Evolutionary conservation across 2,797 vertebrate genomes (phyloP).

Genomic region (Tachyglossus aculeatus): DNA sequence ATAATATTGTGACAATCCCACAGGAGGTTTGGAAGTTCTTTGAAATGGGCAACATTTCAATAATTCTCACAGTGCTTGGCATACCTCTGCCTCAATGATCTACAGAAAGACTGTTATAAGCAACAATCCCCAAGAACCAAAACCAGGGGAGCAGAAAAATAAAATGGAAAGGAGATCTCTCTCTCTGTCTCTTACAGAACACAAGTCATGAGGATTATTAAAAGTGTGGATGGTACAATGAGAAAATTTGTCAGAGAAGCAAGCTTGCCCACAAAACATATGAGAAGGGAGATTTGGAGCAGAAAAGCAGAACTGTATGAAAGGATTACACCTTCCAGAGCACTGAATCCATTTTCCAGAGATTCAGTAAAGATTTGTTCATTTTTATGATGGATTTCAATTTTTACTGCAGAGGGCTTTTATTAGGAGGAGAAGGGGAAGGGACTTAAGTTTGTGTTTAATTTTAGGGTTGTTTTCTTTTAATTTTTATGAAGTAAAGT

Average conservation of each 20-base stretch:
- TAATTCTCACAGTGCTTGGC: no score
- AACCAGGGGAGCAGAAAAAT: conserved; percentile 10
- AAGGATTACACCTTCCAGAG: background rate
- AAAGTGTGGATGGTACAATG: background rate
- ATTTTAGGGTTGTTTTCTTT: no score
- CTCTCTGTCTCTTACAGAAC: conserved; percentile 20
- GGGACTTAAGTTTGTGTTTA: background rate
- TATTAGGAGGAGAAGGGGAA: no score
- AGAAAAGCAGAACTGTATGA: background rate
- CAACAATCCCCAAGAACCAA: background rate
- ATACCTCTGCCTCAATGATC: no score
- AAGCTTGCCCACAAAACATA: background rate
- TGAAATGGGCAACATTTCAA: no score
- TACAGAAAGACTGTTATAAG: background rate
- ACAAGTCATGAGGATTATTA: background rate
- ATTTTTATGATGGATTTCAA: background rate
- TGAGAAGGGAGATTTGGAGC: background rate
- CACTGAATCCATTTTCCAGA: background rate
- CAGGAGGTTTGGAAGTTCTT: no score
- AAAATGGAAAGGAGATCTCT: background rate
- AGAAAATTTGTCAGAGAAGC: background rate
- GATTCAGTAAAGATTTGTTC: accelerated
- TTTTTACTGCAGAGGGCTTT: background rate
- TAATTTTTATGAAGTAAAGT: no score
- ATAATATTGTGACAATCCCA: no score